Percentiles rank a stretch among this genome's conserved stretches.
These are phyloP conservation scores for Scaptomyza montana DNA, from an alignment of 1,140 invertebrate species.

Conservation along the genomic window DNA sequence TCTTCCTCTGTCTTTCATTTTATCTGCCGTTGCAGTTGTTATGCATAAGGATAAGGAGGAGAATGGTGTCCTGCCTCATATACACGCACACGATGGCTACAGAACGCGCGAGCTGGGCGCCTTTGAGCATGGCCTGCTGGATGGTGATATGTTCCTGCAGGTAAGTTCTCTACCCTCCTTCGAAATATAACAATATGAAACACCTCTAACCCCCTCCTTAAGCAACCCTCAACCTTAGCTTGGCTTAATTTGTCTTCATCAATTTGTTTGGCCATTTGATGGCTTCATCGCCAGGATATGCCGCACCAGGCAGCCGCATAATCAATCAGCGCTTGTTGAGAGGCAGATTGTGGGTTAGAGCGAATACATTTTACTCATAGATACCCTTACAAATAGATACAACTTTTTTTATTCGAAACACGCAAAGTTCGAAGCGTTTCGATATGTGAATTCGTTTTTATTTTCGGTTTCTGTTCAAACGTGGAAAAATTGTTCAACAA, in stretches of 20 bases:
- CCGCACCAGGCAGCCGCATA: slow-evolving; percentile 38
- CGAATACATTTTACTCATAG: not conserved
- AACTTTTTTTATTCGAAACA: slow-evolving; percentile 24
- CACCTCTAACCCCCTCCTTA: too few relatives aligned
- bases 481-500: slow-evolving; percentile 47
- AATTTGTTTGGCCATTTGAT: slow-evolving; percentile 71
- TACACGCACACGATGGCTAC: slow-evolving; percentile 86
- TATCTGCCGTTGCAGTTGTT: slow-evolving; percentile 89
- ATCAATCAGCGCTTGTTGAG: slow-evolving; percentile 73
- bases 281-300: slow-evolving; percentile 57
- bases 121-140: slow-evolving; percentile 94
- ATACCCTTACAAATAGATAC: slow-evolving; percentile 22
- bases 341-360: not conserved
- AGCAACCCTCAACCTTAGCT: not conserved
- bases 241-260: slow-evolving; percentile 72
- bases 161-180: slow-evolving; percentile 85
- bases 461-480: slow-evolving; percentile 36
- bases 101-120: slow-evolving; percentile 91
- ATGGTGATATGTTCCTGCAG: slow-evolving; percentile 97
- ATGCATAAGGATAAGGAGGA: slow-evolving; percentile 97
- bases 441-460: slow-evolving; percentile 24
- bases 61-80: slow-evolving; percentile 85
- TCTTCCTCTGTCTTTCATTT: not conserved
- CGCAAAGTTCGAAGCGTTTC: slow-evolving; percentile 35
- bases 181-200: too few relatives aligned